These are phyloP conservation scores for Macrosoma leucophasiata DNA, from an alignment of 2,888 invertebrate species.

Conservation along the genomic window DNA sequence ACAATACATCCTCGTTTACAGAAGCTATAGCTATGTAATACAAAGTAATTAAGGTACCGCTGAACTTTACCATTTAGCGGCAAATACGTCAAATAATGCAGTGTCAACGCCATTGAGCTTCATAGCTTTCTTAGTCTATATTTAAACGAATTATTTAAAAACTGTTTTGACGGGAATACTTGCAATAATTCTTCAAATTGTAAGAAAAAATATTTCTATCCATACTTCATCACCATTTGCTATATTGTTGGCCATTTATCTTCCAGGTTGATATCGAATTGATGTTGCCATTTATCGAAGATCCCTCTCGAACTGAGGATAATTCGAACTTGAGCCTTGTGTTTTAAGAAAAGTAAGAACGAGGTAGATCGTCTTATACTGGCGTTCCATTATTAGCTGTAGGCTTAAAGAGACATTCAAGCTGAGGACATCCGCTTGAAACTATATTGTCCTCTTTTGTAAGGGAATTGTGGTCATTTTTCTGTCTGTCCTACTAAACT, in stretches of 20 bases:
- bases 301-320: conserved; percentile 1
- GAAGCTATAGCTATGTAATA: no score
- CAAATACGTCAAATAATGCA: no score
- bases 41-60: no score
- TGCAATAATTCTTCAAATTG: no score
- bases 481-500: conserved; percentile 7
- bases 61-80: no score
- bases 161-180: no score
- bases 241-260: conserved; percentile 18
- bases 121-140: no score
- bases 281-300: conserved; percentile 5
- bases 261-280: conserved; percentile 9
- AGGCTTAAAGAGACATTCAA: conserved; percentile 19
- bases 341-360: conserved; percentile 3
- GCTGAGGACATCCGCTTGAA: conserved; percentile 14
- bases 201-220: conserved; percentile 2
- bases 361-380: conserved; percentile 9
- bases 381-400: conserved; percentile 10
- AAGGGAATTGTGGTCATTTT: conserved; percentile 17
- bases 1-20: no score
- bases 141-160: no score
- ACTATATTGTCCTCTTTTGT: conserved; percentile 20
- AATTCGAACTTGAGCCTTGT: conserved; percentile 4
- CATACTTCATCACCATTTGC: conserved; percentile 23
- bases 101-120: no score